These are phyloP conservation scores for Peromyscus californicus DNA, from an alignment of 2,113 vertebrate species.

Conservation along the genomic window DNA sequence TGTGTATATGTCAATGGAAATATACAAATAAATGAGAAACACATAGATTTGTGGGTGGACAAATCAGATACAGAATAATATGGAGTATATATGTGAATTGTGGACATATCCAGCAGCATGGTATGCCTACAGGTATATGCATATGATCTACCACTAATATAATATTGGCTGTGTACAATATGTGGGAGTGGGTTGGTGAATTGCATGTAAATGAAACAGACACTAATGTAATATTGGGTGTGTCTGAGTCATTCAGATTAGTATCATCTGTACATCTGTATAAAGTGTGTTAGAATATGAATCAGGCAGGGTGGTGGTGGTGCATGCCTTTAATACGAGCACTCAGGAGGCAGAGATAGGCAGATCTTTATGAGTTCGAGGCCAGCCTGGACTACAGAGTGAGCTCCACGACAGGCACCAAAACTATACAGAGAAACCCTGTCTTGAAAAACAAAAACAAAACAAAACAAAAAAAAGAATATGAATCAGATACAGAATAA, in stretches of 20 bases:
- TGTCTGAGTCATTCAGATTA: neutral
- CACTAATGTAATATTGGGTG: neutral
- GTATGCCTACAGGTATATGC: neutral
- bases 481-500: neutral
- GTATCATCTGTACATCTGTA: neutral
- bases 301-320: neutral
- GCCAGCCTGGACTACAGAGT: no score
- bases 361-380: no score
- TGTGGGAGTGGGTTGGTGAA: neutral
- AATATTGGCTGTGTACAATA: neutral
- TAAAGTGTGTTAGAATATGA: neutral
- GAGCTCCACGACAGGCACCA: no score
- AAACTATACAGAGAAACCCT: no score
- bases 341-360: no score
- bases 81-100: neutral
- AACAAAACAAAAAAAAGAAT: neutral
- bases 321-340: no score
- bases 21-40: constrained; percentile 37
- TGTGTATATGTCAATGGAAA: neutral
- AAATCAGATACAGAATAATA: neutral
- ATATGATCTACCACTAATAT: neutral
- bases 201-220: neutral
- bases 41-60: neutral
- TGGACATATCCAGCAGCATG: neutral
- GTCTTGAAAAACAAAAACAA: no score